Conservation (phyloP, 2,113 vertebrate genomes). For the Myrmophylax atrothorax region DNA sequence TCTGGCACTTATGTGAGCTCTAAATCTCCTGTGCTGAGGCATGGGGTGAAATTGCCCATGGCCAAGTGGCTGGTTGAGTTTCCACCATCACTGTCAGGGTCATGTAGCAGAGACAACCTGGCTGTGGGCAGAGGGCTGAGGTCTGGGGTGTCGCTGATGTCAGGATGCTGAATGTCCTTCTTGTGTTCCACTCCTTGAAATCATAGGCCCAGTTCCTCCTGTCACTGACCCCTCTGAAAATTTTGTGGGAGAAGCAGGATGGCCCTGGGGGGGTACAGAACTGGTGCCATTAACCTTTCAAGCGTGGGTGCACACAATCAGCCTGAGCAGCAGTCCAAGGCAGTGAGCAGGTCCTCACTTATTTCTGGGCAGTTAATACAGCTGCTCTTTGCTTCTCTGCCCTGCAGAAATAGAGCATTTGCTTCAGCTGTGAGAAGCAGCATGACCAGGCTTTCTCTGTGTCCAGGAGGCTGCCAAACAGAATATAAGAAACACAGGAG, state of each 20-base stretch:
- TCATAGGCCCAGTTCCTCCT: not conserved
- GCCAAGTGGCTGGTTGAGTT: not conserved
- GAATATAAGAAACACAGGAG: rapidly evolving
- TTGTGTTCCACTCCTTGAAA: not conserved
- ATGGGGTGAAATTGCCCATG: not conserved
- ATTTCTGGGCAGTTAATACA: not conserved
- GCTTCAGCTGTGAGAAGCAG: not conserved
- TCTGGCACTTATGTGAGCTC: not conserved
- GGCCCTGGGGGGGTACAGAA: too few relatives aligned
- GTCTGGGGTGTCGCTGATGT: not conserved
- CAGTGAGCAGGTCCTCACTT: not conserved
- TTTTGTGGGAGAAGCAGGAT: not conserved
- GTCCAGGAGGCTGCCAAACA: not conserved
- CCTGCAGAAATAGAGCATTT: not conserved
- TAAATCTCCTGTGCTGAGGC: not conserved
- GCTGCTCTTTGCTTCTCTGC: not conserved
- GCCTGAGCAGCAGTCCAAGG: not conserved
- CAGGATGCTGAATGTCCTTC: not conserved
- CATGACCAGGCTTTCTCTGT: not conserved
- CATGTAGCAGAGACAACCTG: not conserved
- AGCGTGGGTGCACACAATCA: not conserved
- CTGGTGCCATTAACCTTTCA: not conserved
- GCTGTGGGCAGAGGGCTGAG: not conserved
- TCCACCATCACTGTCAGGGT: not conserved
- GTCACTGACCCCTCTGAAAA: rapidly evolving